Conservation (phyloP, 2,113 vertebrate species). For the Alligator sinensis region DNA sequence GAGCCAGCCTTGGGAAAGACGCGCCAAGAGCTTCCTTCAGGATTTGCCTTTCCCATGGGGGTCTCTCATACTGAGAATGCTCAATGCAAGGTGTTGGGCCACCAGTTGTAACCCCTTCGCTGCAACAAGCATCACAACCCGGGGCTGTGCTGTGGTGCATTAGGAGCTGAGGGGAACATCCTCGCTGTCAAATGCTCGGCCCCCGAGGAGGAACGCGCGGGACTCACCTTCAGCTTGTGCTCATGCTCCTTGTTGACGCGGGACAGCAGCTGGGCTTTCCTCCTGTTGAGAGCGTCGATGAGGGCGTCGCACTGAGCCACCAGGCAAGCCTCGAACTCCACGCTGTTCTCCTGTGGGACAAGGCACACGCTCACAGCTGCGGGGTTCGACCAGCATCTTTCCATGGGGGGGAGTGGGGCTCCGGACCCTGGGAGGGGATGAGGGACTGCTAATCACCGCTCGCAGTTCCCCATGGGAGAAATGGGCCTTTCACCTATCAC, state of each 20-base stretch:
- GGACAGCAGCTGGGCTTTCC: constrained; percentile 94
- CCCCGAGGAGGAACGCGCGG: not conserved
- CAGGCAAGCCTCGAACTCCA: constrained; percentile 97
- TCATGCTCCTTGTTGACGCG: constrained; percentile 97
- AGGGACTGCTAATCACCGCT: not conserved
- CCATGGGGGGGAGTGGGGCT: not conserved
- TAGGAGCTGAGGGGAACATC: too few relatives aligned
- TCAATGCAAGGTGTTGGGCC: accelerated
- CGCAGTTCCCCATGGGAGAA: not conserved
- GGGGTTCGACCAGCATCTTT: too few relatives aligned
- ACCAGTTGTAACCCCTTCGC: not conserved
- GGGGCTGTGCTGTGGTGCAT: too few relatives aligned
- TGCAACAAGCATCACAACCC: not conserved
- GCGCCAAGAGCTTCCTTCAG: not conserved
- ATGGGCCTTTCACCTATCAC: not conserved
- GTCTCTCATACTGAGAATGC: accelerated
- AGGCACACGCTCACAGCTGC: not conserved
- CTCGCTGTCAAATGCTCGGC: not conserved
- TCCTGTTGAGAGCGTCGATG: constrained; percentile 95
- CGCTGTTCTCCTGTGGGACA: constrained; percentile 90
- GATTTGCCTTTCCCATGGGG: too few relatives aligned
- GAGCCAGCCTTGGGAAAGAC: not conserved
- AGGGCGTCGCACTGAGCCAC: constrained; percentile 98
- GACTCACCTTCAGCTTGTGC: constrained; percentile 95
- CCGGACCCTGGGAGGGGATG: not conserved